These are phyloP conservation scores for Pyrochroa serraticornis DNA, from an alignment of 2,888 invertebrate species.

Conservation along the genomic window DNA sequence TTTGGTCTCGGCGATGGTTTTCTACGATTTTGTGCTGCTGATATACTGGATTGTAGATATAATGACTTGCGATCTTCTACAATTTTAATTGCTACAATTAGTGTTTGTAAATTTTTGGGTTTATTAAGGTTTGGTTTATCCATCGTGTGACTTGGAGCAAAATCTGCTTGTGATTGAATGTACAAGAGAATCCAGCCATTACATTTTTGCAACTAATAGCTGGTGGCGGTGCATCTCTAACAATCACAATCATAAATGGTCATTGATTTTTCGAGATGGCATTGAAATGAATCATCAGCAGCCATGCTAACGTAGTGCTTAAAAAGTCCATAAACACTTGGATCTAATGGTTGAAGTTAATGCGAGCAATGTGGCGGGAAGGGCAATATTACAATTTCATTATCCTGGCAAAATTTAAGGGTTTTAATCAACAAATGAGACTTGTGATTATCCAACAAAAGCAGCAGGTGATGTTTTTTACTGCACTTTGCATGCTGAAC, in stretches of 20 bases:
- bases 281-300: too few species aligned
- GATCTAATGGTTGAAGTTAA: conserved; percentile 12
- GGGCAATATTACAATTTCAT: conserved; percentile 3
- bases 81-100: too few species aligned
- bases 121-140: not conserved
- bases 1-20: not conserved
- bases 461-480: not conserved
- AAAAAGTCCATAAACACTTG: too few species aligned
- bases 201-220: conserved; percentile 13
- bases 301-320: too few species aligned
- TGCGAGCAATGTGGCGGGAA: conserved; percentile 25
- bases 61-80: too few species aligned
- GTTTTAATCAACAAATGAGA: conserved; percentile 7
- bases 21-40: too few species aligned
- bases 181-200: conserved; percentile 43
- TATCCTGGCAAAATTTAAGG: not conserved
- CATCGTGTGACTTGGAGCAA: conserved; percentile 3
- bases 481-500: conserved; percentile 16
- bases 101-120: not conserved
- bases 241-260: too few species aligned
- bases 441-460: conserved; percentile 4
- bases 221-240: conserved; percentile 5
- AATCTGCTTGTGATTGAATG: conserved; percentile 33
- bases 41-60: too few species aligned
- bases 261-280: too few species aligned